Evolutionary conservation across 2,888 invertebrate species (phyloP).

Genomic region (Argynnis bischoffii): DNA sequence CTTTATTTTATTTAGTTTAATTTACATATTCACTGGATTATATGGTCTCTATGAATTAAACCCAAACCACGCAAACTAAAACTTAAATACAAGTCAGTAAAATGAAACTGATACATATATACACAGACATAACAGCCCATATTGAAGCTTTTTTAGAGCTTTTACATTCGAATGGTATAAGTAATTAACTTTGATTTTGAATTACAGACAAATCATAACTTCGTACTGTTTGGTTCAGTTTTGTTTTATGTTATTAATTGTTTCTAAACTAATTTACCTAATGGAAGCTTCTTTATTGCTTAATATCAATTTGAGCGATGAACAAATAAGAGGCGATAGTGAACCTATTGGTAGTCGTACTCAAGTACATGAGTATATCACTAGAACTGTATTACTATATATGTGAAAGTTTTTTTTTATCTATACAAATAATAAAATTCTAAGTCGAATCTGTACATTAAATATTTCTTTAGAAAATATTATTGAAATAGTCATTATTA

Average conservation of each 20-base stretch:
- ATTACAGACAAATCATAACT: constrained; percentile 10
- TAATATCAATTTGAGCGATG: constrained; percentile 3
- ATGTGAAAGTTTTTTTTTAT: too few relatives aligned
- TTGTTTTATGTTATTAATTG: constrained; percentile 13
- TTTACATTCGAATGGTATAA: constrained; percentile 6
- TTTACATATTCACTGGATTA: too few relatives aligned
- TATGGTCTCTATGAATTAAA: not conserved
- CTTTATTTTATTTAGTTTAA: too few relatives aligned
- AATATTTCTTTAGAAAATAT: too few relatives aligned
- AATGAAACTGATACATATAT: constrained; percentile 2
- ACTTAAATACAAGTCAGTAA: not conserved
- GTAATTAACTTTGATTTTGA: constrained; percentile 13
- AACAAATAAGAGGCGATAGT: not conserved
- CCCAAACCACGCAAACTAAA: too few relatives aligned
- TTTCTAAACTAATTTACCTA: constrained; percentile 12
- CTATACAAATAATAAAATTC: too few relatives aligned
- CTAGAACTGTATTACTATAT: too few relatives aligned
- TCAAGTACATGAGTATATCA: too few relatives aligned
- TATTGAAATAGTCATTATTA: too few relatives aligned
- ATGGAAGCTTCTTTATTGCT: constrained; percentile 7
- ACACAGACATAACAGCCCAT: not conserved
- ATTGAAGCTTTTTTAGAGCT: not conserved
- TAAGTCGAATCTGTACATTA: too few relatives aligned
- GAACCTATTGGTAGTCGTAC: not conserved
- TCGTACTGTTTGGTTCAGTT: not conserved